Conservation (phyloP, 2,888 invertebrate genomes). For the Noctuana brunneofusca region DNA sequence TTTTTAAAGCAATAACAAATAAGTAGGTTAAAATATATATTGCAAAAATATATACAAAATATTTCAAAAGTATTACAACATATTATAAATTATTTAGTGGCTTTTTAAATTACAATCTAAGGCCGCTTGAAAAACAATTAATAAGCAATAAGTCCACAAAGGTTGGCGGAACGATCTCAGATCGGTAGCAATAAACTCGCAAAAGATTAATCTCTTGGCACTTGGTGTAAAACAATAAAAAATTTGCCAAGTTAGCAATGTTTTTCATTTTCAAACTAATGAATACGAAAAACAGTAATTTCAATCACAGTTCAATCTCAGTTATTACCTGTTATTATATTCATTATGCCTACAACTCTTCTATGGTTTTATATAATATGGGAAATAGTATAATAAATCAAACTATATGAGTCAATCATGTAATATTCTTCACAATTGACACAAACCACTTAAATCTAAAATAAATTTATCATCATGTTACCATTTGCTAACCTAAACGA, state of each 20-base stretch:
- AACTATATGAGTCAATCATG: not conserved
- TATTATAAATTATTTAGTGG: not conserved
- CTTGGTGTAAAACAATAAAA: not conserved
- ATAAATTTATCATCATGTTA: conserved; percentile 2
- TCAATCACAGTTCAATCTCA: too few relatives aligned
- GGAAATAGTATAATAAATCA: too few relatives aligned
- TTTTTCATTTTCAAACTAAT: not conserved
- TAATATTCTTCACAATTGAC: not conserved
- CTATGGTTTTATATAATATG: too few relatives aligned
- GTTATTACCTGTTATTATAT: too few relatives aligned
- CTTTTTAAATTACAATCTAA: not conserved
- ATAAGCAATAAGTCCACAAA: not conserved
- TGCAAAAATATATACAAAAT: too few relatives aligned
- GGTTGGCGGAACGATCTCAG: not conserved
- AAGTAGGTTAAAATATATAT: too few relatives aligned
- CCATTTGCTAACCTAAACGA: not conserved
- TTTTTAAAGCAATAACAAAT: not conserved
- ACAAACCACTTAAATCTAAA: not conserved
- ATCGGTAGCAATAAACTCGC: not conserved
- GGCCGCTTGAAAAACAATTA: not conserved
- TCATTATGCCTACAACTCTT: too few relatives aligned
- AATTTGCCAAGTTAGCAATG: not conserved
- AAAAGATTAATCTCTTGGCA: not conserved
- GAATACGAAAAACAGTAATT: too few relatives aligned
- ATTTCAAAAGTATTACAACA: too few relatives aligned